phyloP scores from a whole-genome alignment of 2,797 vertebrate genomes.

The Peromyscus attwateri region DNA sequence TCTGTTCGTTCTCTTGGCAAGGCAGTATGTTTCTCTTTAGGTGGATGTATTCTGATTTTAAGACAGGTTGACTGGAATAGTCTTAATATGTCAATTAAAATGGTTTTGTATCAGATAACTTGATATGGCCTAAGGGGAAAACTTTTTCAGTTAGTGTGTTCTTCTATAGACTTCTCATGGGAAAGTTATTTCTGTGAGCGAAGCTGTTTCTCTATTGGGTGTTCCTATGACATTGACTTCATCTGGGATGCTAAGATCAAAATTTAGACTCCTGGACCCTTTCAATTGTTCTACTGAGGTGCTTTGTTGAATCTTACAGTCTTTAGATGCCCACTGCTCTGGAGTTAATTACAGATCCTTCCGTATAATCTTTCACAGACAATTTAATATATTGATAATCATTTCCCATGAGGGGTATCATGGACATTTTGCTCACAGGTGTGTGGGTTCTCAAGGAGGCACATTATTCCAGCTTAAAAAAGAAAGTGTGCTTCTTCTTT shows the following conservation, averaged over 20 bases:
- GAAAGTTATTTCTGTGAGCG: neutral
- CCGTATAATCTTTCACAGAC: neutral
- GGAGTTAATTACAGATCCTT: neutral
- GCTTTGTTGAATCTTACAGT: neutral
- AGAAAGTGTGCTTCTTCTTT: neutral
- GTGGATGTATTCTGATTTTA: slow-evolving; percentile 38
- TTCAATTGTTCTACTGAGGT: neutral
- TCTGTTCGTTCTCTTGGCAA: neutral
- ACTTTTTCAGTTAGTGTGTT: neutral
- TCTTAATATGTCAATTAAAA: neutral
- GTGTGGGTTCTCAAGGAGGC: neutral
- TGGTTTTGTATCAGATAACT: neutral
- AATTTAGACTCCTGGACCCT: neutral
- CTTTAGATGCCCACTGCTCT: neutral
- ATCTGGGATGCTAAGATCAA: neutral
- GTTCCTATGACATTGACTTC: neutral
- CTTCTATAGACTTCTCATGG: neutral
- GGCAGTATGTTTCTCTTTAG: slow-evolving; percentile 39
- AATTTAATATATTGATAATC: neutral
- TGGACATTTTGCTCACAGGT: slow-evolving; percentile 8
- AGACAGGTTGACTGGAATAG: neutral
- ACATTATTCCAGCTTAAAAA: neutral
- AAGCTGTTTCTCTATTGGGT: neutral
- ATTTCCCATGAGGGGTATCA: neutral
- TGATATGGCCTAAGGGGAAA: neutral